Percentiles rank a stretch among this genome's conserved stretches.
Evolutionary conservation across 2,113 vertebrate species (phyloP).

Genomic region (Malurus melanocephalus): DNA sequence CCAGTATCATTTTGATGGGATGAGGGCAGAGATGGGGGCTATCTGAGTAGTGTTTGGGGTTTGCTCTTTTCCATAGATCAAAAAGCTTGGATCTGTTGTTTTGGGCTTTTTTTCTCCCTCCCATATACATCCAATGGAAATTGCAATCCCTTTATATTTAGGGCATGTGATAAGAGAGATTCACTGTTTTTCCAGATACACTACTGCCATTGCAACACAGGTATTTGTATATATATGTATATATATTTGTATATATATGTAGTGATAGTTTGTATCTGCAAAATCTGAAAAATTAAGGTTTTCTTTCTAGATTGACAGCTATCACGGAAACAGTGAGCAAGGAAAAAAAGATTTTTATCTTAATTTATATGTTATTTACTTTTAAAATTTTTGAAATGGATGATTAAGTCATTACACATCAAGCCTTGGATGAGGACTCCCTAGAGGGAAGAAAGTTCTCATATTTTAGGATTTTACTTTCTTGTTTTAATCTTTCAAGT

Average conservation of each 20-base stretch:
- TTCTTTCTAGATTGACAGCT: neutral
- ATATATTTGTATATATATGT: neutral
- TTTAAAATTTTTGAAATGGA: neutral
- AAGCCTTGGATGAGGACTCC: neutral
- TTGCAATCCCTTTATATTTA: neutral
- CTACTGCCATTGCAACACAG: neutral
- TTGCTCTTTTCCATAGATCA: neutral
- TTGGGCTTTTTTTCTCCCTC: neutral
- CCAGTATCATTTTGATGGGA: neutral
- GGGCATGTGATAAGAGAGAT: neutral
- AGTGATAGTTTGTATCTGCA: neutral
- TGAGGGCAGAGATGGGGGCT: fast-evolving
- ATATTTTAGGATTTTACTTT: neutral
- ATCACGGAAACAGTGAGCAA: neutral
- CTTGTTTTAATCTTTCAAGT: neutral
- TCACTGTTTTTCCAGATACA: neutral
- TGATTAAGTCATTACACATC: neutral
- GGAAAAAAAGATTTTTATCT: neutral
- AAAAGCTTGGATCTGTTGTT: neutral
- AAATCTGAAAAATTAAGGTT: neutral
- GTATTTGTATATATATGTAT: no score
- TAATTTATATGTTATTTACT: neutral
- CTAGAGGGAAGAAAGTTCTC: neutral
- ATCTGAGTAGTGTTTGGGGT: neutral
- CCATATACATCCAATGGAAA: neutral